A percentile compares a stretch with the other conserved stretches of the same genome.
Conservation (phyloP, 2,113 vertebrate species). For the Hippocampus guttulatus region DNA sequence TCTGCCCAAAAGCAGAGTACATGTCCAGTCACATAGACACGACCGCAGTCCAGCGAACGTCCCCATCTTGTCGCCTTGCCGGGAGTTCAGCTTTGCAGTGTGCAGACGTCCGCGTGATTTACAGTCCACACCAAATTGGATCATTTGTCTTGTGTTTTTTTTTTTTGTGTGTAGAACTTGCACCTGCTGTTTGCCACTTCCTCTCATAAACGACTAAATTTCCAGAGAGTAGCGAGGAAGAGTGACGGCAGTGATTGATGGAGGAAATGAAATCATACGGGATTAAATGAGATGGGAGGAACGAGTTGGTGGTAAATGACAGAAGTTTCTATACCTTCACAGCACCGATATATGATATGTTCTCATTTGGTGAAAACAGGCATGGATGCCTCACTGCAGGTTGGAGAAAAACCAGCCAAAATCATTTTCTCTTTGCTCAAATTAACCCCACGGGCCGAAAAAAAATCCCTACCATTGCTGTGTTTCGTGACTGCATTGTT, state of each 20-base stretch:
- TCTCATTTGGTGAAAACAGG: no score
- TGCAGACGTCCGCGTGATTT: conserved; percentile 63
- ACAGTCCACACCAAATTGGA: conserved; percentile 68
- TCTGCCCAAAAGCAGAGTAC: not conserved
- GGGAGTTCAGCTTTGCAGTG: conserved; percentile 41
- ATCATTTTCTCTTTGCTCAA: not conserved
- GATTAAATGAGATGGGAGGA: conserved; percentile 19
- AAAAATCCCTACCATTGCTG: no score
- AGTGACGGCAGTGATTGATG: conserved; percentile 51
- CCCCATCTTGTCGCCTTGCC: conserved; percentile 21
- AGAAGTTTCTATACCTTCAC: conserved; percentile 6
- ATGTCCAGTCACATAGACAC: not conserved
- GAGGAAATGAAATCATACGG: conserved; percentile 43
- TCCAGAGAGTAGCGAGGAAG: conserved; percentile 22
- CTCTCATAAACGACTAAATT: conserved; percentile 55
- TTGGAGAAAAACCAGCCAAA: not conserved
- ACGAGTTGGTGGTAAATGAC: conserved; percentile 9
- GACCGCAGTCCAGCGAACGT: conserved; percentile 15
- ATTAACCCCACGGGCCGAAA: conserved; percentile 23
- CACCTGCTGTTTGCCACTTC: conserved; percentile 61
- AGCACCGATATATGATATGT: not conserved
- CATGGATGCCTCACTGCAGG: not conserved
- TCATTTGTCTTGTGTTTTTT: conserved; percentile 57
- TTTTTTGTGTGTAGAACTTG: conserved; percentile 24
- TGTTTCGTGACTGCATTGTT: no score